Evolutionary conservation across 2,888 invertebrate genomes (phyloP), one percentile per base, ranked within the genome.

Genomic region (Xylophagus ater): DNA sequence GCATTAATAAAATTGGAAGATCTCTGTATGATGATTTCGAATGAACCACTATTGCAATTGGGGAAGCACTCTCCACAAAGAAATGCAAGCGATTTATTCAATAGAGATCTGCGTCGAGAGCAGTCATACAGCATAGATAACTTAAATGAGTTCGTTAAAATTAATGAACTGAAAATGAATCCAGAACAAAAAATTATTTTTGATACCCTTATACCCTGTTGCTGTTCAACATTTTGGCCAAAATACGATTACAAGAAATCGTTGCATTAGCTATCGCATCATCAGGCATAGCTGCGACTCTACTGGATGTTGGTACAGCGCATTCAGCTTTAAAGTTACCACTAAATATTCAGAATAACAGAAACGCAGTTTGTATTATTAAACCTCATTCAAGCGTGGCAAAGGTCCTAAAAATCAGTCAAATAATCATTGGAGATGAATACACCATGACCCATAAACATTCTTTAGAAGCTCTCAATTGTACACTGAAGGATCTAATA

Each of bases 1-100:
- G 47, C 49, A 37, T 51, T 54, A 34, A 28, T 53, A 23, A 43
- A 49, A 34, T 53, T 54, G 40, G 50, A 53, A 47, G 51, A 53
- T 31, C 47, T n/a, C n/a, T n/a, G n/a, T n/a, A n/a, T 46, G 26
- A 39, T 50, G 29, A 53, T 55, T 40, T 46, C 43, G 32, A 47
- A 47, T 34, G 49, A 40, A 43, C 14, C 12, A 13, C 19, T 35
- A 35, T n/a, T 20, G 17, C 46, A 34, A 36, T 52, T 52, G 43
- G 53, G 51, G 43, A 46, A 55, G 46, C 43, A 47, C 44, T 36
- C 50, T 36, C 48, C 51, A n/a, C 40, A 34, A 52, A 48, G 49
- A 43, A 21, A 19, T 40, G 47, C 42, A 40, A 25, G 48, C 28
- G 47, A 46, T 42, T 35, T 35, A 40, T 47, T 46, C 20, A 46